Conservation (phyloP, 1,140 invertebrate species). For the Heliconius eleuchia region DNA sequence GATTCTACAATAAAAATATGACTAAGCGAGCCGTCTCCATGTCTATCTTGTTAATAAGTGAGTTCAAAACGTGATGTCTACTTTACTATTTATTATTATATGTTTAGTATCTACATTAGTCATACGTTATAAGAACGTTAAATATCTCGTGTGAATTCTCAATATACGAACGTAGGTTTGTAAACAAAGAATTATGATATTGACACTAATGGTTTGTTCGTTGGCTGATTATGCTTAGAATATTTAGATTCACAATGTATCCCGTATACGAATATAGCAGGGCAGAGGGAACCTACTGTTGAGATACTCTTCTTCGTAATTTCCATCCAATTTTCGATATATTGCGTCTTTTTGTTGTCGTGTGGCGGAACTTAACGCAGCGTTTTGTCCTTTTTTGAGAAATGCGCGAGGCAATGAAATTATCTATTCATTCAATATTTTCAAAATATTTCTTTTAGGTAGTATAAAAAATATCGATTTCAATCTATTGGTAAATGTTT, state of each 20-base stretch:
- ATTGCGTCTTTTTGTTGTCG: no score
- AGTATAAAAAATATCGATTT: no score
- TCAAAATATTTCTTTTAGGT: no score
- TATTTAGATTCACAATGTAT: background rate
- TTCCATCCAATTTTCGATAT: no score
- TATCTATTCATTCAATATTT: no score
- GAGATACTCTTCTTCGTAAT: no score
- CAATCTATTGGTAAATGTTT: no score
- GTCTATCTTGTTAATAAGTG: background rate
- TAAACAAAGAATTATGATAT: conserved; percentile 23
- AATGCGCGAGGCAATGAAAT: no score
- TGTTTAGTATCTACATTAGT: conserved; percentile 17
- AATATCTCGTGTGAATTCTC: conserved; percentile 22
- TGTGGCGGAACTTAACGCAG: background rate
- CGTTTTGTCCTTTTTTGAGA: background rate
- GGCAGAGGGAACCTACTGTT: no score
- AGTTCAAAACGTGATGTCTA: conserved; percentile 16
- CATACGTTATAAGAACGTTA: conserved; percentile 13
- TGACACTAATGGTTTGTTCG: conserved; percentile 15
- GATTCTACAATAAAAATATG: conserved; percentile 14
- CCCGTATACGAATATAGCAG: no score
- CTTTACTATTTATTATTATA: conserved; percentile 17
- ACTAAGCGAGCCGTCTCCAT: background rate
- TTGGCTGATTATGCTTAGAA: background rate
- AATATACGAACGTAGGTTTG: conserved; percentile 2